Evolutionary conservation across 1,140 invertebrate genomes (phyloP), one percentile per base, ranked within the genome.

Genomic region (Hyles vespertilio): DNA sequence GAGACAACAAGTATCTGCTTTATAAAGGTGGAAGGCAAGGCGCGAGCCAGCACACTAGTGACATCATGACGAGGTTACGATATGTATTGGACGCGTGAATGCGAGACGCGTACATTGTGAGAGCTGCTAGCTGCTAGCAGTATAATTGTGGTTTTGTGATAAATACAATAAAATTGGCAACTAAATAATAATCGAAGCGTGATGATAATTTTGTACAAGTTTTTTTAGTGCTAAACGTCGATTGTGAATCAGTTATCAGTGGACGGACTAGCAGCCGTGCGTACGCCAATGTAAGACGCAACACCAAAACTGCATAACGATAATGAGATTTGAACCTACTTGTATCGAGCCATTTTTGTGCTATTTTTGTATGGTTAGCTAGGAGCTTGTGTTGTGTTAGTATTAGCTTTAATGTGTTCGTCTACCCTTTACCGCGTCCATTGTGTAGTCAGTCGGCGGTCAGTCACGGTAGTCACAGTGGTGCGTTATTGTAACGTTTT

Each of bases 81-180:
- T 46, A 57, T 59, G 69, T 67, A 77, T 79, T 69, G 72, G 70
- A 74, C 47, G 55, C 71, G 67, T 65, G 54, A 74, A 67, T 45
- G 61, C 63, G 71, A 65, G 61, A 69, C 70, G 60, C 67, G 70
- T 70, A 80, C 56, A 68, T 68, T 81, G 79, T 85, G 81, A 87
- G 70, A 79, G 61, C 81, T 88, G 86, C 84, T 83, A 87, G 85
- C 53, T 75, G 75, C 85, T 89, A 78, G 86, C 86, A 86, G 81
- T 84, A 84, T 79, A 89, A 87, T 85, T 73, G 82, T 73, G 65
- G 74, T 87, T 80, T 84, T 88, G 83, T 87, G 83, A 86, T 89
- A 88, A 72, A 66, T 77, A 81, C 83, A 88, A 88, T 88, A 77
- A 79, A 86, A 88, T 88, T 86, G 85, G 79, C 56, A 80, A 80